Percentiles rank a stretch among this genome's conserved stretches.
phyloP scores from a whole-genome alignment of 30 jellyfish, hydroid and myxozoan species.

The Aurelia sp. region DNA sequence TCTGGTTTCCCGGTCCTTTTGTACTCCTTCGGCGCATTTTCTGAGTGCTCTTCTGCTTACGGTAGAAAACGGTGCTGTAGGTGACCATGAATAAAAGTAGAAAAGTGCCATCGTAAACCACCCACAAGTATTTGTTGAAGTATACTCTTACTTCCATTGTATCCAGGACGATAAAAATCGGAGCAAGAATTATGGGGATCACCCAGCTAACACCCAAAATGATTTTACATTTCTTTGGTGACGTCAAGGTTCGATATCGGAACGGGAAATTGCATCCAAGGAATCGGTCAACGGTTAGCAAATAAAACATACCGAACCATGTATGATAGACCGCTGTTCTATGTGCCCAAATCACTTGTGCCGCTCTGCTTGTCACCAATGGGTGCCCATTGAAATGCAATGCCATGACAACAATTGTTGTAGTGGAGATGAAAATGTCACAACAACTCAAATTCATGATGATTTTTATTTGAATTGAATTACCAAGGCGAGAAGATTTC shows the following conservation, averaged over 20 bases:
- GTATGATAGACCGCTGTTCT: neutral
- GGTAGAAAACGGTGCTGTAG: constrained; percentile 1
- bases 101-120: constrained; percentile 7
- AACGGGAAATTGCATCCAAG: constrained; percentile 24
- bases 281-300: constrained; percentile 20
- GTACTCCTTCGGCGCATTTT: neutral
- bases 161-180: neutral
- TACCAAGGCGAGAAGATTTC: no score
- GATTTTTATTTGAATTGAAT: constrained; percentile 5
- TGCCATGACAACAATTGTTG: neutral
- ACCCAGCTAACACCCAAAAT: neutral
- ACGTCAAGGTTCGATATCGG: neutral
- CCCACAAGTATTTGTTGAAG: constrained; percentile 22
- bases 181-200: neutral
- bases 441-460: neutral
- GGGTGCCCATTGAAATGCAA: neutral
- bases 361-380: neutral
- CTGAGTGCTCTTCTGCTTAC: neutral
- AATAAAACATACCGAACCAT: constrained; percentile 22
- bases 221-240: neutral
- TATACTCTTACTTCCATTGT: neutral
- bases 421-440: neutral
- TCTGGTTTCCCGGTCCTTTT: neutral
- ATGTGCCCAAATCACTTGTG: neutral
- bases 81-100: neutral